Percentiles rank a stretch among this genome's conserved stretches.
Evolutionary conservation across 2,888 invertebrate genomes (phyloP).

Genomic region (Gastrophysa polygoni): DNA sequence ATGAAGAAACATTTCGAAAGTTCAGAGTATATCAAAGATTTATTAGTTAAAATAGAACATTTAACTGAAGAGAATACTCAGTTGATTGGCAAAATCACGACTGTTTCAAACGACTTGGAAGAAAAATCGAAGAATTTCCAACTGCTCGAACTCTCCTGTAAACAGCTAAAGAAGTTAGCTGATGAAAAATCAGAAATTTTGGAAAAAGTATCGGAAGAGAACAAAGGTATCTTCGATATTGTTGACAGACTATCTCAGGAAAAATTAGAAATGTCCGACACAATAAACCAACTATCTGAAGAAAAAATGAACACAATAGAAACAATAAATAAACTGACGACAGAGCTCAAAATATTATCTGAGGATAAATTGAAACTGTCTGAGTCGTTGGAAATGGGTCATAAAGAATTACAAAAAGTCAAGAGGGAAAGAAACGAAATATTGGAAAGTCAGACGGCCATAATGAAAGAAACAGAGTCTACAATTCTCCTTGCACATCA

Average conservation of each 20-base stretch:
- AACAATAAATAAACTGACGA: slow-evolving; percentile 16
- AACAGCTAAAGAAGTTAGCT: slow-evolving; percentile 16
- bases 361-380: slow-evolving; percentile 33
- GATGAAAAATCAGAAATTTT: slow-evolving; percentile 26
- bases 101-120: slow-evolving; percentile 20
- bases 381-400: slow-evolving; percentile 32
- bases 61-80: slow-evolving; percentile 23
- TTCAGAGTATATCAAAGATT: slow-evolving; percentile 23
- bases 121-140: slow-evolving; percentile 24
- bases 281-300: slow-evolving; percentile 20
- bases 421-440: slow-evolving; percentile 45
- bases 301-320: slow-evolving; percentile 20
- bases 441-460: slow-evolving; percentile 43
- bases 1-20: slow-evolving; percentile 24
- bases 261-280: slow-evolving; percentile 27
- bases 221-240: slow-evolving; percentile 32
- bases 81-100: slow-evolving; percentile 13
- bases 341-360: slow-evolving; percentile 21
- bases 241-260: slow-evolving; percentile 34
- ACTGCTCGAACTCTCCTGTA: slow-evolving; percentile 18
- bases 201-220: slow-evolving; percentile 27
- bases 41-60: slow-evolving; percentile 15
- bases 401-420: slow-evolving; percentile 44
- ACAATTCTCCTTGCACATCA: slow-evolving; percentile 45
- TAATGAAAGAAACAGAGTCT: slow-evolving; percentile 47